These are phyloP conservation scores for Hedychridium roseum DNA, from an alignment of 2,888 invertebrate genomes.

Conservation along the genomic window DNA sequence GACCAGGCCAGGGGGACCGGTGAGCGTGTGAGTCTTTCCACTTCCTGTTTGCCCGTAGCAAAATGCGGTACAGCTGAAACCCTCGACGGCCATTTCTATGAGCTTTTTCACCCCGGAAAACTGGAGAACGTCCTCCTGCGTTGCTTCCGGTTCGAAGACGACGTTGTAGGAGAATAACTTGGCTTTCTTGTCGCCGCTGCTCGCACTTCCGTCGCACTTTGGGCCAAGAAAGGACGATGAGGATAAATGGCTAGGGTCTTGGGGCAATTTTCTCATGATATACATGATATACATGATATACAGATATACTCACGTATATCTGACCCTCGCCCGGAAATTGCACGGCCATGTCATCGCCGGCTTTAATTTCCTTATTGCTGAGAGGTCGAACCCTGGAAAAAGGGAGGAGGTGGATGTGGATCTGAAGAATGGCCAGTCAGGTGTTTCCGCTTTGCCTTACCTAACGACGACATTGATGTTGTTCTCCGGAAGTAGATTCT, in stretches of 20 bases:
- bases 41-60: conserved; percentile 98
- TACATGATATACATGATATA: too few relatives aligned
- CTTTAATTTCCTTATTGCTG: conserved; percentile 76
- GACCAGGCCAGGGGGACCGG: conserved; percentile 89
- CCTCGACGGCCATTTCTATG: conserved; percentile 93
- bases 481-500: conserved; percentile 71
- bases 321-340: conserved; percentile 92
- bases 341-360: conserved; percentile 74
- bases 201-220: conserved; percentile 47
- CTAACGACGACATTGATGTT: conserved; percentile 90
- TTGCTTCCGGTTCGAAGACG: conserved; percentile 91
- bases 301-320: conserved; percentile 69
- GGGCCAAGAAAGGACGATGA: conserved; percentile 15
- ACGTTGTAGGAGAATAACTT: conserved; percentile 95
- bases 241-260: too few relatives aligned
- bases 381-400: conserved; percentile 80
- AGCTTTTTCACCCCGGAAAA: conserved; percentile 90
- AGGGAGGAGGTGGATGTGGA: not conserved
- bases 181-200: conserved; percentile 72
- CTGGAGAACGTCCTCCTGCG: conserved; percentile 84
- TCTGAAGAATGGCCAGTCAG: conserved; percentile 1
- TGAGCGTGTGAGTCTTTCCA: conserved; percentile 95
- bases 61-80: conserved; percentile 92
- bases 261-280: conserved; percentile 3
- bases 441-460: too few relatives aligned